Percentiles rank a stretch among this genome's conserved stretches.
Evolutionary conservation across 2,113 vertebrate species (phyloP).

Genomic region (Chroicocephalus ridibundus): DNA sequence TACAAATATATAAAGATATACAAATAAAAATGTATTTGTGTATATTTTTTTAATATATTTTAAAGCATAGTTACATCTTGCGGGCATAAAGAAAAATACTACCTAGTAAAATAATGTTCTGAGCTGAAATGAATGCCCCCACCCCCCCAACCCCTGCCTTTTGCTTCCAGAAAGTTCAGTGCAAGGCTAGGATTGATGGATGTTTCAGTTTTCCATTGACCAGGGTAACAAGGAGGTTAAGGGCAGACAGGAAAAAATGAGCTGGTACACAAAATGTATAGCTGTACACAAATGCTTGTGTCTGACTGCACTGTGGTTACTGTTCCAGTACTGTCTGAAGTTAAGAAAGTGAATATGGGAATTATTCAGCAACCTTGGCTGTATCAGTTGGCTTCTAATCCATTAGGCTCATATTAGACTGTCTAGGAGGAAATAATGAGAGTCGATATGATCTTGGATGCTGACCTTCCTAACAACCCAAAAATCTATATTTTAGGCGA

Average conservation of each 20-base stretch:
- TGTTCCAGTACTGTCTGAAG: neutral
- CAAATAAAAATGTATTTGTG: neutral
- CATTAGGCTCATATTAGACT: neutral
- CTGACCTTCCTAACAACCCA: neutral
- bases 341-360: neutral
- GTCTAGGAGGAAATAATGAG: slow-evolving; percentile 15
- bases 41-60: neutral
- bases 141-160: neutral
- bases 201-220: neutral
- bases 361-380: neutral
- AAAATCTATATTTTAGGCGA: slow-evolving; percentile 4
- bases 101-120: neutral
- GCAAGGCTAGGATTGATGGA: neutral
- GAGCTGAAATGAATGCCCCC: neutral
- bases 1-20: neutral
- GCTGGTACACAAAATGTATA: neutral
- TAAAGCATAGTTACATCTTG: neutral
- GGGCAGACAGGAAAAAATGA: neutral
- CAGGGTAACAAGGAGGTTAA: neutral
- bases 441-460: neutral
- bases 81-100: neutral
- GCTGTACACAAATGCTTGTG: neutral
- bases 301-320: neutral
- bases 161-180: neutral
- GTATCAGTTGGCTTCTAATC: neutral